These are phyloP conservation scores for Dasysyrphus albostriatus DNA, from an alignment of 2,888 invertebrate species.

Conservation along the genomic window DNA sequence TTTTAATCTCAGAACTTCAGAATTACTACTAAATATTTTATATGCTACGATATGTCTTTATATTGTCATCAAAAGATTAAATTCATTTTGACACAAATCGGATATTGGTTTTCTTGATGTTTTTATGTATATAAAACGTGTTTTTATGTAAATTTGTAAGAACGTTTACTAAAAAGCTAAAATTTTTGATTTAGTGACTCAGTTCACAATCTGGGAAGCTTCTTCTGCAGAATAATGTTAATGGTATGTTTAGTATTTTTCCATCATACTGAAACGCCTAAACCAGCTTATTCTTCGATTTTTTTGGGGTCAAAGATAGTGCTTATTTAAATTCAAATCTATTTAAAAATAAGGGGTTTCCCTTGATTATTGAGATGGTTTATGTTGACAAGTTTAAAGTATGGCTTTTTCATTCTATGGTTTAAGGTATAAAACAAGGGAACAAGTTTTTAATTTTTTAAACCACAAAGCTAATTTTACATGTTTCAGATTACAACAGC, in stretches of 20 bases:
- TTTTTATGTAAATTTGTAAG: conserved; percentile 2
- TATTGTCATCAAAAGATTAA: neutral
- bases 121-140: neutral
- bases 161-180: neutral
- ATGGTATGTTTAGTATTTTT: neutral
- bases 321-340: too few relatives aligned
- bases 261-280: neutral
- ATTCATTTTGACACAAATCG: neutral
- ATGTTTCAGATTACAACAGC: too few relatives aligned
- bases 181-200: conserved; percentile 2
- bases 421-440: too few relatives aligned
- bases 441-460: too few relatives aligned
- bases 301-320: neutral
- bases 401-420: too few relatives aligned
- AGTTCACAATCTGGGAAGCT: neutral
- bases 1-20: neutral
- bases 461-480: too few relatives aligned
- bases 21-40: conserved; percentile 1
- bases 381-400: too few relatives aligned
- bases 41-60: neutral
- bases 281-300: neutral
- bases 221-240: neutral
- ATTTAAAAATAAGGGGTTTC: too few relatives aligned
- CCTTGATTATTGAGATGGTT: too few relatives aligned
- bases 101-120: neutral